Evolutionary conservation across 35 echinoderm and acorn worm genomes (phyloP).

Genomic region (Acanthaster planci): DNA sequence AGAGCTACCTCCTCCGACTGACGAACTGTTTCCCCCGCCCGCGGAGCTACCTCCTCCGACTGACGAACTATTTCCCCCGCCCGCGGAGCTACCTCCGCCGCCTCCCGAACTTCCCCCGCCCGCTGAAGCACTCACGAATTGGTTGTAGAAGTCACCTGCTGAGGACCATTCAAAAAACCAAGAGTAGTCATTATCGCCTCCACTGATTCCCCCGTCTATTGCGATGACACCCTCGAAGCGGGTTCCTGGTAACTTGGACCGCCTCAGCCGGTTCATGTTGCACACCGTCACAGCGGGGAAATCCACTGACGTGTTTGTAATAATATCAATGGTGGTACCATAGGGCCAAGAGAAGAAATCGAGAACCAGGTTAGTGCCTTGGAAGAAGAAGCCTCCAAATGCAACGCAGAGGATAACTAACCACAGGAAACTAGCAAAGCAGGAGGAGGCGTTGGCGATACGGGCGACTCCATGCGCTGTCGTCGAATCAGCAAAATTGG

Average conservation of each 20-base stretch:
- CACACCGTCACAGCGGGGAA: constrained; percentile 92
- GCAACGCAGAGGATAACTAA: constrained; percentile 31
- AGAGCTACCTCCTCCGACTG: background rate
- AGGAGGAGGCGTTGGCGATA: constrained; percentile 30
- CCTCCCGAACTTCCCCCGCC: background rate
- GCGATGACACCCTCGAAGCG: constrained; percentile 71
- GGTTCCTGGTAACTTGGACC: constrained; percentile 49
- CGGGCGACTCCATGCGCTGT: constrained; percentile 82
- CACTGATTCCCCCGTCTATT: constrained; percentile 70
- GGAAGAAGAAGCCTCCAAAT: constrained; percentile 34
- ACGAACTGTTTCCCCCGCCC: background rate
- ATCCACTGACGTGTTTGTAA: constrained; percentile 34
- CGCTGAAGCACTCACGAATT: constrained; percentile 1
- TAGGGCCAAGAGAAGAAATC: constrained; percentile 57
- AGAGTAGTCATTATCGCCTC: constrained; percentile 57
- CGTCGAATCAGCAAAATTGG: constrained; percentile 49
- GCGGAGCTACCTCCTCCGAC: background rate
- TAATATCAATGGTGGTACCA: constrained; percentile 72
- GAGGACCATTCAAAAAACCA: constrained; percentile 93
- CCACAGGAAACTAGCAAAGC: constrained; percentile 73
- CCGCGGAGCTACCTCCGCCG: background rate
- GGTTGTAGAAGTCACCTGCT: constrained; percentile 34
- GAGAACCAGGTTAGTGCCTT: constrained; percentile 30
- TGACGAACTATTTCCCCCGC: background rate
- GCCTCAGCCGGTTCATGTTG: constrained; percentile 85